These are phyloP conservation scores for Arctia plantaginis DNA, from an alignment of 2,888 invertebrate species.

Conservation along the genomic window DNA sequence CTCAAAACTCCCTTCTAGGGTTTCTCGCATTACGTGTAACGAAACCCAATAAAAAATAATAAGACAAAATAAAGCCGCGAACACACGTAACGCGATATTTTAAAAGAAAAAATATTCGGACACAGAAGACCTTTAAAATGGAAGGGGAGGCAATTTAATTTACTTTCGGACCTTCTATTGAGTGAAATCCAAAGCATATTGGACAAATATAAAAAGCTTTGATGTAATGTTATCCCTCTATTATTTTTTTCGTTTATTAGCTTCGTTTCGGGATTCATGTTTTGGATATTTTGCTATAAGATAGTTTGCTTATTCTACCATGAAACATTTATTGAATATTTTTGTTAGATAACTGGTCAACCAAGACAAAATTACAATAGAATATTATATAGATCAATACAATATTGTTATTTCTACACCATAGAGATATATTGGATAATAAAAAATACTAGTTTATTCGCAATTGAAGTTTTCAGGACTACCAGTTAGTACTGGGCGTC, in stretches of 20 bases:
- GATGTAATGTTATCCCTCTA: conserved; percentile 76
- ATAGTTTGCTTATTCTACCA: conserved; percentile 15
- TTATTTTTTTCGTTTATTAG: conserved; percentile 66
- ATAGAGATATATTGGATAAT: too few species aligned
- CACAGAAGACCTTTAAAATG: conserved; percentile 82
- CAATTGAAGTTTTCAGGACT: too few species aligned
- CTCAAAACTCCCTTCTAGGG: conserved; percentile 58
- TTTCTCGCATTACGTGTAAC: conserved; percentile 69
- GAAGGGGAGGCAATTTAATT: conserved; percentile 81
- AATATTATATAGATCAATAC: too few species aligned
- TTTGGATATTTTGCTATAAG: conserved; percentile 22
- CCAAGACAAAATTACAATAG: neutral
- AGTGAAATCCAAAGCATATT: conserved; percentile 84
- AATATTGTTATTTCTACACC: too few species aligned
- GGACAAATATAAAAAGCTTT: conserved; percentile 78
- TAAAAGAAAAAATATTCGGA: conserved; percentile 68
- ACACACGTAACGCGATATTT: conserved; percentile 79
- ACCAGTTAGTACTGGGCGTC: too few species aligned
- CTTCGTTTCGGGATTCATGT: conserved; percentile 43
- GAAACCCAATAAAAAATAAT: conserved; percentile 73
- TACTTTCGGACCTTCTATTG: conserved; percentile 75
- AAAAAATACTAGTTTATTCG: too few species aligned
- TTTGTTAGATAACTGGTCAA: neutral
- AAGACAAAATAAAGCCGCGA: conserved; percentile 70
- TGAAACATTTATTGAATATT: neutral